Base-by-base conservation (phyloP, 2,113 vertebrate species). In the Amia ocellicauda region DNA sequence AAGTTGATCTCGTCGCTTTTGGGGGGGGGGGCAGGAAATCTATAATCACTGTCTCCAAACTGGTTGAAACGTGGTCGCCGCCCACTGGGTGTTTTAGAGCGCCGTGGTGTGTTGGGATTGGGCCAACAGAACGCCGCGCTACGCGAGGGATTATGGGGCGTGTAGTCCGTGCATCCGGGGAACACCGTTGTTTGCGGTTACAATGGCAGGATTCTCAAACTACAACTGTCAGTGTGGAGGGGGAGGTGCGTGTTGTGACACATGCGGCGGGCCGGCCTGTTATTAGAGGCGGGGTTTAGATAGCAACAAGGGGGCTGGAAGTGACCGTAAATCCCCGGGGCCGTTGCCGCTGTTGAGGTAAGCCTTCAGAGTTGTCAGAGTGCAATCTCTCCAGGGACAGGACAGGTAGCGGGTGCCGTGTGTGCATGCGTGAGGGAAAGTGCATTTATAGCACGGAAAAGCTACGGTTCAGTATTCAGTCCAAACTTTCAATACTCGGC, bases 41-140 rank as follows among this genome's bases (percentile, higher is more conserved):
- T n/a, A n/a, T n/a, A n/a, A n/a, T n/a, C n/a, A n/a, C n/a, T n/a
- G n/a, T n/a, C n/a, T n/a, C n/a, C n/a, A n/a, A n/a, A n/a, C n/a
- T n/a, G n/a, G 14, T 47, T 16, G n/a, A 17, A 19, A 5, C 16
- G n/a, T 1, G 31, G 5, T 36, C 31, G 5, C 31, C 31, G 31
- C 31, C 31, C 31, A 5, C 31, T 36, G 5, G 5, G 31, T 36
- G 31, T 7, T 36, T 17, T 40, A 61, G 28, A 56, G 76, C 47
- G 74, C 75, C 88, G 88, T 90, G 88, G 69, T 83, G 60, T 72
- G 2, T 17, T 23, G 58, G 69, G 74, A 88, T 90, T 90, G 86
- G 88, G 56, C 67, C 36, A 1, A 5, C 17, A 2, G 0, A 9
- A 14, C 22, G 19, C 20, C 28, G 13, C 13, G 4, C n/a, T n/a